Evolutionary conservation across 1,140 invertebrate species (phyloP).

Genomic region (Charaxes varanes): DNA sequence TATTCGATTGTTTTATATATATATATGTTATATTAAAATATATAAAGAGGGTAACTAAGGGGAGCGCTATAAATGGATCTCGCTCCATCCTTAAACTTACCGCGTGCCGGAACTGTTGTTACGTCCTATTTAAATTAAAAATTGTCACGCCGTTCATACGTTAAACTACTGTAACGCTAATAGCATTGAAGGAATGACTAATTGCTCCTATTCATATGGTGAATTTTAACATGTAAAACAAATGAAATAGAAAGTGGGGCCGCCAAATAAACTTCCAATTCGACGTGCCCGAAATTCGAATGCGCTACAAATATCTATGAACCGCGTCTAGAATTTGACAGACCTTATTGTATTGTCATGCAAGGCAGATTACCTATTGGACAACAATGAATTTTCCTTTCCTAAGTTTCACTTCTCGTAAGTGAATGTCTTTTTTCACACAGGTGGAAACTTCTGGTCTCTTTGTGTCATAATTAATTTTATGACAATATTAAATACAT

Average conservation of each 20-base stretch:
- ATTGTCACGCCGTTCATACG: too few species aligned
- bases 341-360: slow-evolving; percentile 20
- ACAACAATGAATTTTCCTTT: slow-evolving; percentile 34
- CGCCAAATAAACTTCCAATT: slow-evolving; percentile 24
- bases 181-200: too few species aligned
- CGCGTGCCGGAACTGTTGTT: too few species aligned
- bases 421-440: slow-evolving; percentile 15
- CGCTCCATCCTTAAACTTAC: too few species aligned
- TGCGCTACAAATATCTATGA: slow-evolving; percentile 15
- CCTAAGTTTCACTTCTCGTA: slow-evolving; percentile 29
- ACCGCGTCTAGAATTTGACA: slow-evolving; percentile 20
- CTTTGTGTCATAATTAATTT: background rate
- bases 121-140: too few species aligned
- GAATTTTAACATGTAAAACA: slow-evolving; percentile 36
- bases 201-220: slow-evolving; percentile 22
- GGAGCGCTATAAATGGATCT: too few species aligned
- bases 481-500: background rate
- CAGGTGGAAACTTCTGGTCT: slow-evolving; percentile 19
- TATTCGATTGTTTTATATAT: too few species aligned
- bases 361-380: slow-evolving; percentile 15
- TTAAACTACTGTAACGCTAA: background rate
- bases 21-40: too few species aligned
- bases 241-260: slow-evolving; percentile 39
- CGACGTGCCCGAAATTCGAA: slow-evolving; percentile 22
- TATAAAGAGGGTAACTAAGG: too few species aligned